Percentiles rank a stretch among this genome's conserved stretches.
These are phyloP conservation scores for Axis porcinus DNA, from an alignment of 2,113 vertebrate genomes.

Conservation along the genomic window DNA sequence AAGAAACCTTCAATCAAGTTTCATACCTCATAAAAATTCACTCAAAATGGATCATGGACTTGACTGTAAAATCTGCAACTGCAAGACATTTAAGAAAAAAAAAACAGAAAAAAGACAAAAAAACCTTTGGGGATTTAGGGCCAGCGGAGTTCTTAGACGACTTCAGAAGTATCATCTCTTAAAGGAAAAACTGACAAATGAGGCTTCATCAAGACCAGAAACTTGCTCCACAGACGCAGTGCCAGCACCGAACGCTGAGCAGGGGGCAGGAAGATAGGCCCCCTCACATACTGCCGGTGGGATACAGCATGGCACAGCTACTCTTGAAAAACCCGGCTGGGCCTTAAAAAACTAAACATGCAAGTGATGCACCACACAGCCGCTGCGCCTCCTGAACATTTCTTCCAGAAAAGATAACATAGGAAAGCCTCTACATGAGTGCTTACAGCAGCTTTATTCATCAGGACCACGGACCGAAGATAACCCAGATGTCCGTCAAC, in stretches of 20 bases:
- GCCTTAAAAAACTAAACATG: neutral
- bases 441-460: neutral
- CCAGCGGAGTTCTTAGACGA: neutral
- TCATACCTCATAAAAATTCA: neutral
- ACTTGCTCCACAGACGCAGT: neutral
- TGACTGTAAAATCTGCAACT: neutral
- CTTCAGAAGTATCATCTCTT: neutral
- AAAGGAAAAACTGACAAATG: neutral
- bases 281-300: neutral
- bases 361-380: too few species aligned
- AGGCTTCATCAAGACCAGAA: neutral
- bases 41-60: neutral
- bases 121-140: neutral
- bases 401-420: neutral
- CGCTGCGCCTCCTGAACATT: rapidly evolving
- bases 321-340: neutral
- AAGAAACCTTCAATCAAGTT: neutral
- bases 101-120: neutral
- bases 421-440: neutral
- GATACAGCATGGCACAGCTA: neutral
- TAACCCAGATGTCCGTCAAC: neutral
- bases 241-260: neutral
- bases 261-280: too few species aligned
- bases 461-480: neutral
- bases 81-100: neutral